Evolutionary conservation across 2,888 invertebrate genomes (phyloP).

Genomic region (Onthophagus sagittarius): DNA sequence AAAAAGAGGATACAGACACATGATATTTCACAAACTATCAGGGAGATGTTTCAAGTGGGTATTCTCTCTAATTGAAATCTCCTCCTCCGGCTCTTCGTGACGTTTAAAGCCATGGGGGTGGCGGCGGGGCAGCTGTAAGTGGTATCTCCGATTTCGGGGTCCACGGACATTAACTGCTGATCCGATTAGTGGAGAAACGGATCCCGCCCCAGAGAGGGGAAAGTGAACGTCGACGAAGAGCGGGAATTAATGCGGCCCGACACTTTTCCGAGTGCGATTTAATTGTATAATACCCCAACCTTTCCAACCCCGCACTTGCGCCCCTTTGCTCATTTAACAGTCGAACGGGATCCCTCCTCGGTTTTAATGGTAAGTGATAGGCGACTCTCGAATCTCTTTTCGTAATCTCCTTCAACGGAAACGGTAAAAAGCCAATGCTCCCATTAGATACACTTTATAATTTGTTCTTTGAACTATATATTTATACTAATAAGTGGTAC

Average conservation of each 20-base stretch:
- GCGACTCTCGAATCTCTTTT: neutral
- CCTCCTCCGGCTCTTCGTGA: neutral
- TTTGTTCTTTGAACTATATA: neutral
- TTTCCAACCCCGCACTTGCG: slow-evolving; percentile 9
- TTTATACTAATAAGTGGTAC: neutral
- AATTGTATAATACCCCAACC: slow-evolving; percentile 23
- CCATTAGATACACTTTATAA: neutral
- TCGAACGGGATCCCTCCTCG: neutral
- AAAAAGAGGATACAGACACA: neutral
- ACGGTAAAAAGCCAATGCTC: slow-evolving; percentile 9
- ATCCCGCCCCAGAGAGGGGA: slow-evolving; percentile 14
- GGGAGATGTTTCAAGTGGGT: neutral
- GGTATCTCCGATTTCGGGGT: slow-evolving; percentile 35
- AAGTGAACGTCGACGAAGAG: slow-evolving; percentile 1
- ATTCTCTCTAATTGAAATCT: slow-evolving; percentile 7
- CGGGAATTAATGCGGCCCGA: slow-evolving; percentile 30
- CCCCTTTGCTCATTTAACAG: slow-evolving; percentile 1
- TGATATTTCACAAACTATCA: neutral
- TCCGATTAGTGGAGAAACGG: slow-evolving; percentile 37
- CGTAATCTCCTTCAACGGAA: neutral
- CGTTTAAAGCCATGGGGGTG: slow-evolving; percentile 1
- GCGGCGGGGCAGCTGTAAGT: slow-evolving; percentile 20
- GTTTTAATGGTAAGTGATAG: slow-evolving; percentile 5
- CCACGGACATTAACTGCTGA: slow-evolving; percentile 41
- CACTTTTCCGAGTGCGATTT: slow-evolving; percentile 31